Evolutionary conservation across 2,888 invertebrate genomes (phyloP), one percentile per base, ranked within the genome.

Genomic region (Julus scanicus): DNA sequence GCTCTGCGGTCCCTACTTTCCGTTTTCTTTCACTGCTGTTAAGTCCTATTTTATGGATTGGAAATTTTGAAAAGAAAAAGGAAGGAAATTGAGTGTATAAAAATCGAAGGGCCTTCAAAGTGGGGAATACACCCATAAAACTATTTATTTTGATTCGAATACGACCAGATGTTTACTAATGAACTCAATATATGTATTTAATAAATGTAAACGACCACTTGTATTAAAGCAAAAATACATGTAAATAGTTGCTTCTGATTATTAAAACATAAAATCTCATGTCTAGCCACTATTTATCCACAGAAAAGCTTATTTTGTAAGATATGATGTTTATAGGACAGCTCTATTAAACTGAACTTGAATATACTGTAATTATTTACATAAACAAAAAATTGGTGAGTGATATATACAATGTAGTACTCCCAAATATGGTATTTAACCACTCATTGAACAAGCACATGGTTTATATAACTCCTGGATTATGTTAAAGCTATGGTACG

Each of bases 11-110:
- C 20, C 20, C 63, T 63, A 63, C n/a, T 57, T 57, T 57, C 57
- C 3, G 20, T 20, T 63, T 63, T 63, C 63, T 20, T 63, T 63
- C 63, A 63, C n/a, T 20, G 63, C n/a, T 63, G 13, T 63, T 63
- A 63, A 63, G 63, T 63, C 63, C 20, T 20, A 63, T 63, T 63
- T 63, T 63, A 63, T 63, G 63, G 63, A n/a, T 63, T 63, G 63
- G 63, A 63, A 63, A 63, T 63, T 63, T 63, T 20, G n/a, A 63
- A 63, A 63, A 20, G 63, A 63, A 63, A 63, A 63, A 63, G 53
- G 63, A 20, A 63, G n/a, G 63, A 63, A 63, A 63, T 63, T 63
- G 63, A 63, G 63, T 63, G 63, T 63, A 63, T 20, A 20, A 63
- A 63, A 63, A 63, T 63, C 63, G 20, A 63, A 63, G 20, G 63